Base-by-base conservation (phyloP, 2,113 vertebrate genomes). In the Bagarius yarrelli region DNA sequence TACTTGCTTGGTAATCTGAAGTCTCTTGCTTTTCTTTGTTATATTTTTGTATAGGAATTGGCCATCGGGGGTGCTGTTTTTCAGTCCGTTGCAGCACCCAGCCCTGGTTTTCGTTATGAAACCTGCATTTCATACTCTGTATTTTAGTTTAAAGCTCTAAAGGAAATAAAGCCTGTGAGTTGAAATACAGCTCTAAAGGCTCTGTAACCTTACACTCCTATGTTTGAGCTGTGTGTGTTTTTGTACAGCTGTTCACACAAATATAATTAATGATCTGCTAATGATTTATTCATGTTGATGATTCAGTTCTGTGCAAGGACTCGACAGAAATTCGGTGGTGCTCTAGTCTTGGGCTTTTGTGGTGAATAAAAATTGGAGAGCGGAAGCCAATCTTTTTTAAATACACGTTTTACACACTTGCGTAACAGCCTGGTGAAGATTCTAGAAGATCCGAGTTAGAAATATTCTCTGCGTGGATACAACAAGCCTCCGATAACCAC, bases 211-310 rank as follows among this genome's bases (percentile, higher is more conserved):
- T 56, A 81, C 44, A 69, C 66, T 4, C 1, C 44, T 34, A 18
- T 63, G 8, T 72, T 76, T 85, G 70, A 64, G 77, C 69, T 25
- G 70, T 74, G 67, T n/a, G 78, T 67, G 61, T 80, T 55, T 47
- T 82, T 69, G 74, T 64, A 55, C 40, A 72, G 72, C 78, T 80
- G 53, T 34, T 73, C 5, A 18, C 47, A 66, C 47, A 70, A 78
- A 79, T 77, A 59, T 79, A 81, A 81, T 84, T 79, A 83, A 85
- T 40, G 57, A 40, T 40, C 44, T 84, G 34, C 1, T 82, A 34
- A 81, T 84, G 67, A 84, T 81, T 85, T 83, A 85, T 88, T 85
- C 73, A 85, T 69, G 73, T 72, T 76, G 34, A 50, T 25, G 64
- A 72, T 79, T 21, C 44, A 74, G 50, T 67, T 40, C 25, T 80